A percentile compares a stretch with the other conserved stretches of the same genome.
These are phyloP conservation scores for Parnassius mnemosyne DNA, from an alignment of 2,888 invertebrate species.

Conservation along the genomic window DNA sequence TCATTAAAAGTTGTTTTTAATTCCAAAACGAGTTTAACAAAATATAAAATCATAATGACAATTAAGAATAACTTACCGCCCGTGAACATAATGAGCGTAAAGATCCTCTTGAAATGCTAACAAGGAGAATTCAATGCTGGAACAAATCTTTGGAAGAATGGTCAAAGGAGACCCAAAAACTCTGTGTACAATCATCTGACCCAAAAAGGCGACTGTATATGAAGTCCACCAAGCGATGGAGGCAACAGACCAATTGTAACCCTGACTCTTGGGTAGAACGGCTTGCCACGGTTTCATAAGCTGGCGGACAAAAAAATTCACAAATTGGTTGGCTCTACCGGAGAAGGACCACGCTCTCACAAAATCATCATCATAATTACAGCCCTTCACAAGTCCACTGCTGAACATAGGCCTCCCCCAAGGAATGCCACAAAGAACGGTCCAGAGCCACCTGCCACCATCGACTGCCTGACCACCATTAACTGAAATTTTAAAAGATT, in stretches of 20 bases:
- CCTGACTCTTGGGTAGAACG: conserved; percentile 47
- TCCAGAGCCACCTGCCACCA: no score
- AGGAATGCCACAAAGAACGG: no score
- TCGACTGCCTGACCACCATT: no score
- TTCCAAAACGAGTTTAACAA: no score
- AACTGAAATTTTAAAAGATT: no score
- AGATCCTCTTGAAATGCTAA: conserved; percentile 65
- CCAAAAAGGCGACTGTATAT: conserved; percentile 42
- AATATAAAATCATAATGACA: no score
- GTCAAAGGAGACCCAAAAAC: conserved; percentile 38
- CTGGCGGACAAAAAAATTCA: conserved; percentile 36
- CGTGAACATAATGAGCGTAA: conserved; percentile 71
- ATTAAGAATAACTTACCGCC: conserved; percentile 47
- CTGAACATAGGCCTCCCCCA: no score
- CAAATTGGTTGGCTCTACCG: no score
- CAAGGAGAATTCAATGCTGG: conserved; percentile 55
- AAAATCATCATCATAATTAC: no score
- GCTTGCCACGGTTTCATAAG: conserved; percentile 47
- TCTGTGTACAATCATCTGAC: conserved; percentile 42
- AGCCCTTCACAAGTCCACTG: no score
- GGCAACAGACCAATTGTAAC: conserved; percentile 58
- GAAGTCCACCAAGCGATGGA: conserved; percentile 59
- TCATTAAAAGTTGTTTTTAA: no score
- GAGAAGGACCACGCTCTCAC: no score
- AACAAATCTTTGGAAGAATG: conserved; percentile 48